phyloP scores from a whole-genome alignment of 2,888 invertebrate genomes.

The Cinara cedri region DNA sequence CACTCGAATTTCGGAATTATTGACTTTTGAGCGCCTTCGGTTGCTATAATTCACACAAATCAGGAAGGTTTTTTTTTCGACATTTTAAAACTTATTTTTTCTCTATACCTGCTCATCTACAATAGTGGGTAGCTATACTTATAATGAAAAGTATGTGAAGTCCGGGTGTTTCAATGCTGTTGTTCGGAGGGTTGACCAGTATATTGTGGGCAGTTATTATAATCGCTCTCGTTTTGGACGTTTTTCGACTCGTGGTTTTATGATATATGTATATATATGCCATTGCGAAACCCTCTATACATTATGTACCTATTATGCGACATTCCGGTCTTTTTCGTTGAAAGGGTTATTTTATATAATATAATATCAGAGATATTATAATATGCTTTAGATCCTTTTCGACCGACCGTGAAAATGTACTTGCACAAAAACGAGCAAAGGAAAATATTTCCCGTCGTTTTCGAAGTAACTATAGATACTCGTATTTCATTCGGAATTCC shows the following conservation, averaged over 20 bases:
- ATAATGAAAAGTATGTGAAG: too few relatives aligned
- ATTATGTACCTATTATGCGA: neutral
- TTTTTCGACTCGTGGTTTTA: neutral
- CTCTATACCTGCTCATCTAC: too few relatives aligned
- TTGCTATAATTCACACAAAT: too few relatives aligned
- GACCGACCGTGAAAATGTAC: neutral
- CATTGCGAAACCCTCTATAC: neutral
- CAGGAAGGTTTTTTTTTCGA: too few relatives aligned
- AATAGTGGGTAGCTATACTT: too few relatives aligned
- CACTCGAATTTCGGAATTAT: too few relatives aligned
- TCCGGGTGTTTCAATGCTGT: too few relatives aligned
- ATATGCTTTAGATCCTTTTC: constrained; percentile 17
- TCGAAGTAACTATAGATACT: neutral
- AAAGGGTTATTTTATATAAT: constrained; percentile 2
- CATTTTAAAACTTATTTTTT: too few relatives aligned
- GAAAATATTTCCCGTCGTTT: neutral
- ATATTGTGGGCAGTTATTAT: too few relatives aligned
- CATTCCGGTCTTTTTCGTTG: neutral
- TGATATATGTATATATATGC: neutral
- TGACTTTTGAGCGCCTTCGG: too few relatives aligned
- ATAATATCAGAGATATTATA: constrained; percentile 1
- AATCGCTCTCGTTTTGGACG: too few relatives aligned
- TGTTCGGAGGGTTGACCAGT: too few relatives aligned
- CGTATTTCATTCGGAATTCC: constrained; percentile 15
- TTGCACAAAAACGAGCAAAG: constrained; percentile 24